Conservation (phyloP, 2,113 vertebrate genomes). For the Echinops telfairi region DNA sequence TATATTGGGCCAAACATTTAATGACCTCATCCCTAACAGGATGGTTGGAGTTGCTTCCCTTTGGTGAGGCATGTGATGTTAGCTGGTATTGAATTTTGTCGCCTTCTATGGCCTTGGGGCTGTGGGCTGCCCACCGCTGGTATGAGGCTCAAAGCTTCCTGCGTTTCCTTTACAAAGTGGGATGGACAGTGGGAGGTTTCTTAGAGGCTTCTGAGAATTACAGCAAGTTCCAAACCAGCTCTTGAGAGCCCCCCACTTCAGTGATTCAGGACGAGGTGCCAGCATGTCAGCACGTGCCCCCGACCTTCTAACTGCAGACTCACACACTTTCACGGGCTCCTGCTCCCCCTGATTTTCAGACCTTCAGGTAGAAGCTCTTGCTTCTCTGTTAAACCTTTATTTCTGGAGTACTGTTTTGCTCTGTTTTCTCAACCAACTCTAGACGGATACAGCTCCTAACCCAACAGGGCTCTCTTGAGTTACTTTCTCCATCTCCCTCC, state of each 20-base stretch:
- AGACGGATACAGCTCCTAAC: neutral
- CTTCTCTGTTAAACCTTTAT: neutral
- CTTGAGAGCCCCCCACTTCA: neutral
- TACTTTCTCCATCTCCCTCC: neutral
- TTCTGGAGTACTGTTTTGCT: neutral
- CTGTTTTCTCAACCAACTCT: neutral
- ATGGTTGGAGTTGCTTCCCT: too few species aligned
- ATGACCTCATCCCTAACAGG: too few species aligned
- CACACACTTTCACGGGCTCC: neutral
- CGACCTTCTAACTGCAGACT: neutral
- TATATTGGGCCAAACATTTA: too few species aligned
- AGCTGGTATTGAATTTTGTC: too few species aligned
- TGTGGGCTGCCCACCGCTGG: too few species aligned
- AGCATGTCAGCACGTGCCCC: neutral
- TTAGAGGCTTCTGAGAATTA: neutral
- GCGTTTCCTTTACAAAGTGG: neutral
- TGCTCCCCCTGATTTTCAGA: neutral
- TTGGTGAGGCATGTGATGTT: too few species aligned
- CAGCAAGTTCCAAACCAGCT: neutral
- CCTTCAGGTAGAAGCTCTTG: neutral
- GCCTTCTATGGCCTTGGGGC: too few species aligned
- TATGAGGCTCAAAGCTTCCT: neutral
- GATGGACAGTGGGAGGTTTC: neutral
- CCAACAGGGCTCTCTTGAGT: neutral
- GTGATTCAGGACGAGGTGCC: neutral